A percentile compares a stretch with the other conserved stretches of the same genome.
phyloP scores from a whole-genome alignment of 2,113 vertebrate genomes.

The Pseudonaja textilis region DNA sequence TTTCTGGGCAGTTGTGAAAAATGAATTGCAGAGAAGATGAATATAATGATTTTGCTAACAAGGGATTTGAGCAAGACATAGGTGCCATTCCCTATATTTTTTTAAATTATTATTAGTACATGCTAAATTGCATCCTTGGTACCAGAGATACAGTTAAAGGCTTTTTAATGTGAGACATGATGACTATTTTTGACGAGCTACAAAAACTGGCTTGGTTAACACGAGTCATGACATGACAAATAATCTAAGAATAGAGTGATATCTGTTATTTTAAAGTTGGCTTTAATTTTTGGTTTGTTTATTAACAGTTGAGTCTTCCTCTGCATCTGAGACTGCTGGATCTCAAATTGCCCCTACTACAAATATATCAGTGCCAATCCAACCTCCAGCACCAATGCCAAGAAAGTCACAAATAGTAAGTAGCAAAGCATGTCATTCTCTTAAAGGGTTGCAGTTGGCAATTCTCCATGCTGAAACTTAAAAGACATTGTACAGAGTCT shows the following conservation, averaged over 20 bases:
- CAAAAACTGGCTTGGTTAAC: background rate
- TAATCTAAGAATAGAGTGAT: background rate
- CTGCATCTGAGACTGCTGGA: slow-evolving; percentile 57
- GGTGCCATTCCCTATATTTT: background rate
- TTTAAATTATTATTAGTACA: background rate
- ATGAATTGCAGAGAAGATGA: background rate
- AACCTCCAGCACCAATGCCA: slow-evolving; percentile 90
- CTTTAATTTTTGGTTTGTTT: slow-evolving; percentile 23
- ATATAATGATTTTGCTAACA: background rate
- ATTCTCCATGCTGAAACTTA: background rate
- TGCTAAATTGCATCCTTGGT: background rate
- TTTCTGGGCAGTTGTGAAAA: background rate
- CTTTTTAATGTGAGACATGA: background rate
- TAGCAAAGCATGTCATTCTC: background rate
- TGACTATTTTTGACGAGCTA: background rate
- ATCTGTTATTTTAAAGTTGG: background rate
- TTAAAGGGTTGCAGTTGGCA: background rate
- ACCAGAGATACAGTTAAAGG: background rate
- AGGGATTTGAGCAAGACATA: background rate
- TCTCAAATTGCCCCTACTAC: slow-evolving; percentile 71
- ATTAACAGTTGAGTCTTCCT: slow-evolving; percentile 54
- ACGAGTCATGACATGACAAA: background rate
- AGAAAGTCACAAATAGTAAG: slow-evolving; percentile 82
- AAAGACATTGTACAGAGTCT: background rate
- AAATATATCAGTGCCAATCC: slow-evolving; percentile 74